phyloP scores from a whole-genome alignment of 2,113 vertebrate genomes.

The Barnardius zonarius region DNA sequence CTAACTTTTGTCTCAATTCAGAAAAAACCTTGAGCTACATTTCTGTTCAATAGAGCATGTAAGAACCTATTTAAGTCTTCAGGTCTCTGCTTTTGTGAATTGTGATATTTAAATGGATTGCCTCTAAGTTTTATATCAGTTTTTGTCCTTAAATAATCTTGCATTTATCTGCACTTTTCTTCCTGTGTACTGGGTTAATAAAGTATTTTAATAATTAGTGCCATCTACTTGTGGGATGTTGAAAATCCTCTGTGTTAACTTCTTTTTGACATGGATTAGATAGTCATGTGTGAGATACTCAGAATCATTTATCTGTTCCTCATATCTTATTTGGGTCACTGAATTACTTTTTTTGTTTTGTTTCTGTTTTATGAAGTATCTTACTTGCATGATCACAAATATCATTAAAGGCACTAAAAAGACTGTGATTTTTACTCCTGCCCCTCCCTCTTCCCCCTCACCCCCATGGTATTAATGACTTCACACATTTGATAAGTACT shows the following conservation, averaged over 20 bases:
- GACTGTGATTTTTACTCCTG: neutral
- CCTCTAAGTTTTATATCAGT: neutral
- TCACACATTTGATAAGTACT: neutral
- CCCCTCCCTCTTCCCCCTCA: neutral
- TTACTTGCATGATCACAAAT: neutral
- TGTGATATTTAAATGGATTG: neutral
- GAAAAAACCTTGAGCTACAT: neutral
- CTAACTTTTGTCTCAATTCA: too few relatives aligned
- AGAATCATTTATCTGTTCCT: neutral
- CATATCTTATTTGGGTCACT: neutral
- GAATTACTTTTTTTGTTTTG: neutral
- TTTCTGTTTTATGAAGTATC: neutral
- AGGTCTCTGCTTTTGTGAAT: neutral
- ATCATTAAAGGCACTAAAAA: neutral
- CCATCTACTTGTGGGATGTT: neutral
- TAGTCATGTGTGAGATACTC: neutral
- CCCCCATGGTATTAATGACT: neutral
- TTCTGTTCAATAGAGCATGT: neutral
- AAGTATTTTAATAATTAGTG: neutral
- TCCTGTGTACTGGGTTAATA: neutral
- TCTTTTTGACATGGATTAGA: fast-evolving
- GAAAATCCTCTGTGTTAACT: neutral
- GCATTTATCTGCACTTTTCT: neutral
- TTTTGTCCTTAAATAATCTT: slow-evolving; percentile 1
- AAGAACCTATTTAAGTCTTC: slow-evolving; percentile 5